phyloP scores from a whole-genome alignment of 1,140 invertebrate genomes.

The Lasioglossum albipes region DNA sequence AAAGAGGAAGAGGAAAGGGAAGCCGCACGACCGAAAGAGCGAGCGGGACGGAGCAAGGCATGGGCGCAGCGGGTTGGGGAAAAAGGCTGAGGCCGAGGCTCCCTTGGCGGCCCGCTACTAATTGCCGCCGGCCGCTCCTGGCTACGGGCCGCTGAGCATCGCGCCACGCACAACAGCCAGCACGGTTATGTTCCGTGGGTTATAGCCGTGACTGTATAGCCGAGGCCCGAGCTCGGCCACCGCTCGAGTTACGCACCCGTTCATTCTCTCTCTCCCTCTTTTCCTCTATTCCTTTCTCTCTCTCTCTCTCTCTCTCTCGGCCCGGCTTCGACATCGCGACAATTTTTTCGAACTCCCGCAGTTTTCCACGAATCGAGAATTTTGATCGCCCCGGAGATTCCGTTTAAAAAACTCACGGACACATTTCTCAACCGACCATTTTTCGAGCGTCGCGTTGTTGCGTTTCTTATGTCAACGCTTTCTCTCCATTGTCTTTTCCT shows the following conservation, averaged over 20 bases:
- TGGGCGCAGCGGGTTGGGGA: constrained; percentile 71
- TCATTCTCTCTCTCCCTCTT: not conserved
- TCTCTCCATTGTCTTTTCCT: too few species aligned
- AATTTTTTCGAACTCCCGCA: not conserved
- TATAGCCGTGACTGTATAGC: constrained; percentile 62
- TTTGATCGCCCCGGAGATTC: not conserved
- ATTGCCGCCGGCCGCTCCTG: constrained; percentile 79
- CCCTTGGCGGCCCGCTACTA: constrained; percentile 79
- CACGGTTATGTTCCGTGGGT: constrained; percentile 66
- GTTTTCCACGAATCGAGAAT: not conserved
- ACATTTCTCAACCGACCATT: too few species aligned
- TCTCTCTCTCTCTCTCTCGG: not conserved
- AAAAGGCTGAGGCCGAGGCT: constrained; percentile 69
- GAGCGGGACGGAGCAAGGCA: constrained; percentile 66
- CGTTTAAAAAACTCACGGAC: not conserved
- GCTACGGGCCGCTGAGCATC: constrained; percentile 78
- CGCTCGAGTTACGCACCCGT: constrained; percentile 26
- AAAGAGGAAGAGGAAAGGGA: constrained; percentile 62
- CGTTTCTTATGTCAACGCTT: too few species aligned
- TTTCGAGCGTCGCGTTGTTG: too few species aligned
- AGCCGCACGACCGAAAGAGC: constrained; percentile 58
- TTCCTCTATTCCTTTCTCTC: not conserved
- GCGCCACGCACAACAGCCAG: constrained; percentile 71
- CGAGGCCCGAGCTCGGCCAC: constrained; percentile 25
- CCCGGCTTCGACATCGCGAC: not conserved